Conservation (phyloP, 2,888 invertebrate species). For the Scaptomyza parva region DNA sequence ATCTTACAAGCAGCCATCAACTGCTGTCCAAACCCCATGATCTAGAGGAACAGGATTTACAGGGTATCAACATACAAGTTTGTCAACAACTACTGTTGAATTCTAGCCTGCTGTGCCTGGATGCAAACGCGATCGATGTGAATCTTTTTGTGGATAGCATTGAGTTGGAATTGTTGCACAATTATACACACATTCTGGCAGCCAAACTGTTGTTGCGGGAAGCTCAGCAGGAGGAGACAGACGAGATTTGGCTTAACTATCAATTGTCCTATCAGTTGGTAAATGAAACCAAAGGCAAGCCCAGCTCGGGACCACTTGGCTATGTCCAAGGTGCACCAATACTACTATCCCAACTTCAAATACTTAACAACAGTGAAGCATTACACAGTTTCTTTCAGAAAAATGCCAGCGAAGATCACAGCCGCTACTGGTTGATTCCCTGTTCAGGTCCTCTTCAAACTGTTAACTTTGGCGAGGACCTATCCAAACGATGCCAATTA, state of each 20-base stretch:
- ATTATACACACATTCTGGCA: conserved; percentile 61
- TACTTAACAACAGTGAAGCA: conserved; percentile 60
- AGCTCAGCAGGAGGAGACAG: conserved; percentile 18
- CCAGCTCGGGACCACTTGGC: conserved; percentile 80
- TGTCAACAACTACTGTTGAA: conserved; percentile 36
- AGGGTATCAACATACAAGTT: conserved; percentile 42
- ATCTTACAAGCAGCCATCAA: conserved; percentile 50
- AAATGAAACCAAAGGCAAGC: conserved; percentile 10
- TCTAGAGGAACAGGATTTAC: conserved; percentile 32
- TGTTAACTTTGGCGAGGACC: conserved; percentile 80
- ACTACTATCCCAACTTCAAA: conserved; percentile 67
- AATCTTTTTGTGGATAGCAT: conserved; percentile 46
- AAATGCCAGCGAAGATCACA: conserved; percentile 29
- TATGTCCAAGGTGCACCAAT: conserved; percentile 78
- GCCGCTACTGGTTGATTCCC: conserved; percentile 49
- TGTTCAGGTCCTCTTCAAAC: conserved; percentile 37
- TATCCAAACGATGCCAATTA: conserved; percentile 74
- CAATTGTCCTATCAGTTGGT: conserved; percentile 61
- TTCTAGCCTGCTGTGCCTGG: conserved; percentile 26
- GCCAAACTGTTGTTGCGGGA: conserved; percentile 43
- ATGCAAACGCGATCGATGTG: conserved; percentile 44
- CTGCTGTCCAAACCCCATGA: conserved; percentile 64
- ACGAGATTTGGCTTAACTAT: conserved; percentile 68
- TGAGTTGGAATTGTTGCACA: conserved; percentile 60
- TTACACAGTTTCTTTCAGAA: conserved; percentile 74